phyloP scores from a whole-genome alignment of 2,113 vertebrate species.

The Tenebrosternarchus preto region DNA sequence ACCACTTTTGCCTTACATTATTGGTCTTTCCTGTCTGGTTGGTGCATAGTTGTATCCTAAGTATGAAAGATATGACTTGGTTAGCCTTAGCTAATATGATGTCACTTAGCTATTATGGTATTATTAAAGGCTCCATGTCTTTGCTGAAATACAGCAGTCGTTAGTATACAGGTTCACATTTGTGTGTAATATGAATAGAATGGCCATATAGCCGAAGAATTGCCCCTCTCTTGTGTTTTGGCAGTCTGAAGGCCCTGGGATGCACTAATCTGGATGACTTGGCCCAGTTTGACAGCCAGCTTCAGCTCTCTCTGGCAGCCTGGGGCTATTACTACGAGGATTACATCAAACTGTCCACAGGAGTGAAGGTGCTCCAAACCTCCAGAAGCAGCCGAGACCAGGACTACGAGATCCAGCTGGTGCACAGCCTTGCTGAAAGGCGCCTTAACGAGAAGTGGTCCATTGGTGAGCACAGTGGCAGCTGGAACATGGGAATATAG shows the following conservation, averaged over 20 bases:
- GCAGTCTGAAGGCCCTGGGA: conserved; percentile 75
- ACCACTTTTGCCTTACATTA: neutral
- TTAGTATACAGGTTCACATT: too few species aligned
- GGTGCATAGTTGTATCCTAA: neutral
- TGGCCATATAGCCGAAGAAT: neutral
- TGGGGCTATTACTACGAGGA: conserved; percentile 82
- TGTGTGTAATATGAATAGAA: neutral
- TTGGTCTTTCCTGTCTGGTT: neutral
- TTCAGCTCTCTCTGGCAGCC: conserved; percentile 75
- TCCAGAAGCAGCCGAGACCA: conserved; percentile 74
- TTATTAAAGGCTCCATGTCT: neutral
- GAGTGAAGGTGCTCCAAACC: conserved; percentile 74
- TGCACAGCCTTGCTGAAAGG: conserved; percentile 76
- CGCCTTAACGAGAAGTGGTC: conserved; percentile 82
- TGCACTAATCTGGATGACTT: conserved; percentile 78
- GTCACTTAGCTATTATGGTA: neutral
- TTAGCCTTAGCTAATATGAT: neutral
- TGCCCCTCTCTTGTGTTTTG: neutral
- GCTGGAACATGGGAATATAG: neutral
- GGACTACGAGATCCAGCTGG: conserved; percentile 79
- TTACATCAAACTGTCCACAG: conserved; percentile 77
- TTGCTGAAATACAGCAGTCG: neutral
- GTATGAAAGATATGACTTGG: neutral
- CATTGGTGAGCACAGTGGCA: conserved; percentile 65
- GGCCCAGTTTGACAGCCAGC: conserved; percentile 75